Evolutionary conservation across 64 coral and sea anemone species (phyloP).

Genomic region (Pocillopora verrucosa): DNA sequence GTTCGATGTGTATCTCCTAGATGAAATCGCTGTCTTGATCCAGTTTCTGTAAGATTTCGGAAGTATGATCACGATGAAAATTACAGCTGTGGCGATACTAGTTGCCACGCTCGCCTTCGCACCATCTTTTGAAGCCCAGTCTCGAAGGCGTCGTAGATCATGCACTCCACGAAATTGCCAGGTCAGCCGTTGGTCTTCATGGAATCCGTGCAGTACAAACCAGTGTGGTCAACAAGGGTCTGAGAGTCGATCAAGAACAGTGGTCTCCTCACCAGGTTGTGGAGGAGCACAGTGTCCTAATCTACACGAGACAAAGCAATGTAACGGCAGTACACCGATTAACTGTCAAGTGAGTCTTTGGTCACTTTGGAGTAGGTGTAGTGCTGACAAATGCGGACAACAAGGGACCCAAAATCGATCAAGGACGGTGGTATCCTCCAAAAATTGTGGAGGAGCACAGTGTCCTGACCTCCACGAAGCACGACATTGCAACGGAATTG

Average conservation of each 20-base stretch:
- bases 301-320: background rate
- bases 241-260: background rate
- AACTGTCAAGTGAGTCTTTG: background rate
- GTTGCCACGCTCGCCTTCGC: too few relatives aligned
- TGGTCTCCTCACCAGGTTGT: background rate
- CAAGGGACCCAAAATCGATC: background rate
- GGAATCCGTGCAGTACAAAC: background rate
- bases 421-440: background rate
- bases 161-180: too few relatives aligned
- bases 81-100: too few relatives aligned
- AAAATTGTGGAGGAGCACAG: background rate
- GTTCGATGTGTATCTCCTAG: too few relatives aligned
- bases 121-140: too few relatives aligned
- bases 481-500: background rate
- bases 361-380: constrained; percentile 1
- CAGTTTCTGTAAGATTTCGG: too few relatives aligned
- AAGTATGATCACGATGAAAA: too few relatives aligned
- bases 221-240: background rate
- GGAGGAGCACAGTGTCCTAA: background rate
- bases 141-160: too few relatives aligned
- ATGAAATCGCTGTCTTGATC: too few relatives aligned
- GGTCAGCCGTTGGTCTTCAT: too few relatives aligned
- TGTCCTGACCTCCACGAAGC: background rate
- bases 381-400: background rate
- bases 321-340: background rate